phyloP scores from a whole-genome alignment of 1,140 invertebrate species.

The Steinernema feltiae region DNA sequence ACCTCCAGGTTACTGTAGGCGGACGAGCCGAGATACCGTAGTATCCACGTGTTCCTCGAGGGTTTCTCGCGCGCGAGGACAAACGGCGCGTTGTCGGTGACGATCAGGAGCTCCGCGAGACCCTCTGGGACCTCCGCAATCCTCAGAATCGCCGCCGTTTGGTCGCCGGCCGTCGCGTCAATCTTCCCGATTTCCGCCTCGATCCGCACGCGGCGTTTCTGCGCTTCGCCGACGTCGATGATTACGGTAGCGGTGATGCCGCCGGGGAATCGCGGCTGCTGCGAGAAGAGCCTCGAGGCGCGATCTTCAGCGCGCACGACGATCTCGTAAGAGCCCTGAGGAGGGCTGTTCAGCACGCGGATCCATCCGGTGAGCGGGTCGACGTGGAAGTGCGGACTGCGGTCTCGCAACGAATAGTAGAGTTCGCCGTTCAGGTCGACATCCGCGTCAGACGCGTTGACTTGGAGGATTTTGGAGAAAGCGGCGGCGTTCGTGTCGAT shows the following conservation, averaged over 20 bases:
- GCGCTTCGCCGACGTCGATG: constrained; percentile 65
- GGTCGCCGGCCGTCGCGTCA: background rate
- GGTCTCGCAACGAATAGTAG: constrained; percentile 72
- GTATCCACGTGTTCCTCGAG: background rate
- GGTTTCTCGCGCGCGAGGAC: background rate
- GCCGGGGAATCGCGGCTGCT: background rate
- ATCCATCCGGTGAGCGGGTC: constrained; percentile 73
- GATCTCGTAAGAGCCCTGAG: constrained; percentile 68
- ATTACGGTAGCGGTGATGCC: constrained; percentile 68
- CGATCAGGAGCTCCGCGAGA: background rate
- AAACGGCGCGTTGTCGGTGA: background rate
- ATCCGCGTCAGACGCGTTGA: constrained; percentile 73
- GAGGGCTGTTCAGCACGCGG: constrained; percentile 63
- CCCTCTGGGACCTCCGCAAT: background rate
- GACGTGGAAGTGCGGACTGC: constrained; percentile 75
- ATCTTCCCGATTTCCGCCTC: background rate
- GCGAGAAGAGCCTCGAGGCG: constrained; percentile 37
- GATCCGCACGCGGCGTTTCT: background rate
- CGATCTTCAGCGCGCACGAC: constrained; percentile 74
- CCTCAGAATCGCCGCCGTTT: background rate
- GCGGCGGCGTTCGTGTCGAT: constrained; percentile 14
- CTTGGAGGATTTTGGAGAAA: constrained; percentile 63
- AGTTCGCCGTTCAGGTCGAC: constrained; percentile 73
- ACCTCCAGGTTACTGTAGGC: background rate
- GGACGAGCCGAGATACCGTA: background rate